Evolutionary conservation across 2,797 vertebrate species (phyloP), one percentile per base, ranked within the genome.

Genomic region (Forpus xanthops): DNA sequence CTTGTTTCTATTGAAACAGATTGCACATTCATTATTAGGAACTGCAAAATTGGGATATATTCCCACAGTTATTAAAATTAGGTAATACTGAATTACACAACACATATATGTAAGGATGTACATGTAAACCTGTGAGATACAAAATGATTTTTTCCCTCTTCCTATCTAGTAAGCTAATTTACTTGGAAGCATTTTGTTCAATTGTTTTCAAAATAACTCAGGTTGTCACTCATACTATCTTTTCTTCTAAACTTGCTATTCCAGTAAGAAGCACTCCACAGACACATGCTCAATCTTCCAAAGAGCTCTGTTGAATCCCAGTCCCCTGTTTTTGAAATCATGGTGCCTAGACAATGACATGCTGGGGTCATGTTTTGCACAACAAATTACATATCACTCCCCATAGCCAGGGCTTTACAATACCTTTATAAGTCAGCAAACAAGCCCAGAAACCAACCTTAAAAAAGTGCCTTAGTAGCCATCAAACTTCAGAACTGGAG

Each of bases 321-420:
- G 60, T 28, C 13, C 15, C 27, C 15, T 41, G 0, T 17, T 91
- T 94, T 44, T 76, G 15, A 91, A 79, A 50, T 44, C 39, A 55
- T 1, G 13, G 7, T 27, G 23, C 6, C 24, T 28, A 41, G 11
- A 42, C 16, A 28, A 55, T 0, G 0, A 33, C 15, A 65, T 31
- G 15, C 15, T 31, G 21, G 25, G 7, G 7, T 53, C 31, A 4
- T 28, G 47, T 20, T 91, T 82, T 42, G 23, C 55, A 68, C 27
- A 19, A 60, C 5, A 61, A 53, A 65, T 53, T 90, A 45, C 2
- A 45, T 86, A 64, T 67, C 20, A 20, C 8, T 14, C 7, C 25
- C 41, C 18, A 12, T 71, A 53, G 47, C 39, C 60, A 70, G n/a
- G 64, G 30, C 8, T 84, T 79, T 81, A 23, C 13, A 62, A 45